Evolutionary conservation across 2,797 vertebrate species (phyloP).

Genomic region (Apogon hyalosoma): DNA sequence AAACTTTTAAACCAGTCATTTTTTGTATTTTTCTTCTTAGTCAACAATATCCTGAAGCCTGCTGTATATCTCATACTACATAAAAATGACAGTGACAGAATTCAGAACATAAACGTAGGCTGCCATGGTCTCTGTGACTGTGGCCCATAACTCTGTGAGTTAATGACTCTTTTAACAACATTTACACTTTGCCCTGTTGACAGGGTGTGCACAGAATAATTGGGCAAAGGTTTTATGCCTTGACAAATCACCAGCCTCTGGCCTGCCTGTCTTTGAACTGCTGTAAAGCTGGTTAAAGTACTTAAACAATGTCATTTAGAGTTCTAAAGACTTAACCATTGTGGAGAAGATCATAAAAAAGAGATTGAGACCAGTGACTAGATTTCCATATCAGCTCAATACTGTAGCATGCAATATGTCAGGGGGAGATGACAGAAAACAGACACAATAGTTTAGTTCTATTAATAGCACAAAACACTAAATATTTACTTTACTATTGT

Average conservation of each 20-base stretch:
- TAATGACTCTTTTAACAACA: constrained; percentile 31
- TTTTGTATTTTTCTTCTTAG: not conserved
- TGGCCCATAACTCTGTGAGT: constrained; percentile 16
- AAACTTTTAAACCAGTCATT: constrained; percentile 11
- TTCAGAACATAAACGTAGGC: not conserved
- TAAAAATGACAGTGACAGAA: constrained; percentile 9
- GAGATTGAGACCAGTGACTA: no score
- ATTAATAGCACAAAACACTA: not conserved
- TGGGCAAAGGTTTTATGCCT: constrained; percentile 25
- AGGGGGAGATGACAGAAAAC: constrained; percentile 7
- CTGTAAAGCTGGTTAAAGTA: constrained; percentile 1
- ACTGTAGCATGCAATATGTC: not conserved
- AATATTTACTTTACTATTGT: no score
- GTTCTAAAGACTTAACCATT: not conserved
- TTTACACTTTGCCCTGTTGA: constrained; percentile 48
- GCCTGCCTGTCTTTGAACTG: not conserved
- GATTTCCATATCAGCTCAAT: constrained; percentile 20
- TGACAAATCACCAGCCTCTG: constrained; percentile 19
- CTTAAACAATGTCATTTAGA: not conserved
- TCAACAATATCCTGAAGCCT: constrained; percentile 1
- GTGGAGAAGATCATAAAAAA: not conserved
- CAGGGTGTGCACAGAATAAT: constrained; percentile 14
- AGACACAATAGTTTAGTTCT: not conserved
- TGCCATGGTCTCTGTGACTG: not conserved
- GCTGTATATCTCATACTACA: not conserved